Percentiles rank a stretch among this genome's conserved stretches.
Conservation (phyloP, 53 echinoderm and acorn worm species). For the Apostichopus leukothele region DNA sequence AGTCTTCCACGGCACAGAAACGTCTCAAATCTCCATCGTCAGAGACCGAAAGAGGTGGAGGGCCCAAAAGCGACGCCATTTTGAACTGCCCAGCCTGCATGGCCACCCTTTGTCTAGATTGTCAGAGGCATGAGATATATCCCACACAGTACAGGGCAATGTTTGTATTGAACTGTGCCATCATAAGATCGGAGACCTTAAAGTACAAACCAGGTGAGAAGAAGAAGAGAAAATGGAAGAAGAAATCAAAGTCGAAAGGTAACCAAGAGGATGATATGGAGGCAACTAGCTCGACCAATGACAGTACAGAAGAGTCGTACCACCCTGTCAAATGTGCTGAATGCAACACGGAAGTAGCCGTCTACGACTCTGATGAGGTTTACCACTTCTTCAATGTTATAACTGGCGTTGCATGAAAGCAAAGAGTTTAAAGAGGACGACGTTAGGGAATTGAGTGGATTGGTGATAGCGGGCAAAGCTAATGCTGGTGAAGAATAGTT, state of each 20-base stretch:
- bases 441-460: no score
- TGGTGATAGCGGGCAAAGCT: no score
- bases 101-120: conserved; percentile 93
- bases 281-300: background rate
- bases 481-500: no score
- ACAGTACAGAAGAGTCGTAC: conserved; percentile 64
- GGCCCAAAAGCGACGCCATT: conserved; percentile 74
- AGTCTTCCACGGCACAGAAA: background rate
- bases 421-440: no score
- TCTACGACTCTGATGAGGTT: conserved; percentile 85
- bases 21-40: background rate
- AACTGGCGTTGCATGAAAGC: conserved; percentile 69
- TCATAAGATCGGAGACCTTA: conserved; percentile 71
- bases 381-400: conserved; percentile 97
- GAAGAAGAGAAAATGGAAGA: conserved; percentile 59
- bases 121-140: conserved; percentile 94
- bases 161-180: conserved; percentile 93
- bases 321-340: conserved; percentile 85
- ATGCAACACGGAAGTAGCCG: conserved; percentile 94
- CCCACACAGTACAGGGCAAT: conserved; percentile 90
- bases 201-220: conserved; percentile 65
- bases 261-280: background rate
- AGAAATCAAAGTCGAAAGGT: background rate
- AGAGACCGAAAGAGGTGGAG: background rate
- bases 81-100: conserved; percentile 97